Base-by-base conservation (phyloP, 2,797 vertebrate genomes). In the Tiaroga cobitis region DNA sequence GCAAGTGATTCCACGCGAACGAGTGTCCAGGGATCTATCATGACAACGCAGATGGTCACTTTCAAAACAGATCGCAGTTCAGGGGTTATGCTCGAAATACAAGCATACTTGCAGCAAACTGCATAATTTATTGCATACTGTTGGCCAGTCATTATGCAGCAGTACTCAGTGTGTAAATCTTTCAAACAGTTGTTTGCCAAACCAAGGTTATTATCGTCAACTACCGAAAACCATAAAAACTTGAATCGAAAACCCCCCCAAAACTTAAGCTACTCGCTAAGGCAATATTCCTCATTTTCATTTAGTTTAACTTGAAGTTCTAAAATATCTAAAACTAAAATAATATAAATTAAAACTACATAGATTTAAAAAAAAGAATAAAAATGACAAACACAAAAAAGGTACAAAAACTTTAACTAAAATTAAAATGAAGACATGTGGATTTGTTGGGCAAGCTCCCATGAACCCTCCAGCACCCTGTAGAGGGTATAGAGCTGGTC, bases 41-140 rank as follows among this genome's bases (percentile, higher is more conserved):
- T 19, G 21, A 41, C 18, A 70, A 85, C 87, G 41, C 72, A 86
- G 80, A 82, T 83, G 88, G 86, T 24, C 70, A 75, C 29, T 54
- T 13, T 69, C 6, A 75, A 78, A 29, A 51, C 37, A 32, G 37
- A 80, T 10, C 77, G 37, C 67, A 75, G 41, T 54, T 85, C 67
- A 74, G 34, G 32, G 69, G 81, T 80, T 63, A 32, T 49, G 43
- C 11, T 65, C 4, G 19, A 61, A 69, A 86, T 8, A 46, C 5
- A 4, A 80, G 11, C 6, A 68, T 16, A 63, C 54, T 59, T 10
- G 54, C 21, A 24, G 54, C 8, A 56, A 46, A 24, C 3, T 43
- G 34, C 16, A 2, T 13, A 65, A 3, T 80, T 29, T 1, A 46
- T n/a, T 19, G n/a, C 39, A 29, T 21, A n/a, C 29, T 69, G 2